Conservation (phyloP, 2,888 invertebrate genomes). For the Cistogaster globosa region DNA sequence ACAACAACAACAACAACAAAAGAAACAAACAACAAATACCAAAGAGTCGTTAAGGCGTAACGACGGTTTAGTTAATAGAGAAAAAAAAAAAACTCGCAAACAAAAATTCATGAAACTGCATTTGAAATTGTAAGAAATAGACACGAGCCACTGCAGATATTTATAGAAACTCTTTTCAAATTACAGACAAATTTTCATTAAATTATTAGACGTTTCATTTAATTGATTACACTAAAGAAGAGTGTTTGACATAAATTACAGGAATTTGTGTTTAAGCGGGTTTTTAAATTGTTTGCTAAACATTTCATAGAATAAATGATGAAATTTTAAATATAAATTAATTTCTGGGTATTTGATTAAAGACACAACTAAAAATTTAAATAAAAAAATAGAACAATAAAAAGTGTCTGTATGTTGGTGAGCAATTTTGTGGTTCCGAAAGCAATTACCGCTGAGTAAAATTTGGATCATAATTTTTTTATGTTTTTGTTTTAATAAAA, state of each 20-base stretch:
- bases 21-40: conserved; percentile 1
- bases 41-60: conserved; percentile 49
- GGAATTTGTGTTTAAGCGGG: conserved; percentile 6
- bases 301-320: not conserved
- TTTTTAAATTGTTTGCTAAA: conserved; percentile 10
- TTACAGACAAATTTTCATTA: conserved; percentile 33
- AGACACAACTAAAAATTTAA: too few relatives aligned
- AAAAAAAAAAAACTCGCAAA: not conserved
- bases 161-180: not conserved
- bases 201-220: conserved; percentile 12
- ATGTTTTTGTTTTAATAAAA: too few relatives aligned
- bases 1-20: not conserved
- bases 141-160: conserved; percentile 19
- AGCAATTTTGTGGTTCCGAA: too few relatives aligned
- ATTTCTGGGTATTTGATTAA: too few relatives aligned
- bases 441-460: too few relatives aligned
- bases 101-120: conserved; percentile 15
- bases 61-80: conserved; percentile 40
- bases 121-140: conserved; percentile 28
- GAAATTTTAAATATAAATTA: not conserved
- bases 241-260: conserved; percentile 20
- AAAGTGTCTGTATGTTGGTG: too few relatives aligned
- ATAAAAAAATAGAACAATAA: too few relatives aligned
- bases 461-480: too few relatives aligned
- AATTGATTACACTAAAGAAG: conserved; percentile 2